These are phyloP conservation scores for Macrophya alboannulata DNA, from an alignment of 2,888 invertebrate genomes.

Conservation along the genomic window DNA sequence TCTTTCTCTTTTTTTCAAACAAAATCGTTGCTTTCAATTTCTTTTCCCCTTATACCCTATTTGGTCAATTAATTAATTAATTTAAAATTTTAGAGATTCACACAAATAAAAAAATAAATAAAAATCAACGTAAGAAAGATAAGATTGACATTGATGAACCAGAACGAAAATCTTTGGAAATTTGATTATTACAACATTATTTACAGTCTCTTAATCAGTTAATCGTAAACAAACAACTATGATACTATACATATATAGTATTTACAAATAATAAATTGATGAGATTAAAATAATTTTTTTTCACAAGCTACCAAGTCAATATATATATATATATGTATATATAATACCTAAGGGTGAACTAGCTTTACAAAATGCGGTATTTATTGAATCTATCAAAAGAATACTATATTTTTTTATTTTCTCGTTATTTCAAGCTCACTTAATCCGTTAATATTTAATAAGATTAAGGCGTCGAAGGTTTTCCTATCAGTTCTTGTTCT, in stretches of 20 bases:
- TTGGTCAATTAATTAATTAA: background rate
- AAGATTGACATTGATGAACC: background rate
- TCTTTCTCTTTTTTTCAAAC: background rate
- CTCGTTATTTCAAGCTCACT: background rate
- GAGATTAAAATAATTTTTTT: background rate
- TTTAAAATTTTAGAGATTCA: background rate
- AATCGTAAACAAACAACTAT: background rate
- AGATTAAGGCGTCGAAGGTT: conserved; percentile 65
- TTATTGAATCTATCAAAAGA: background rate
- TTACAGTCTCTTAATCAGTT: background rate
- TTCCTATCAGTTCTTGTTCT: conserved; percentile 76
- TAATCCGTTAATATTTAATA: conserved; percentile 16
- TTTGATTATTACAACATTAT: background rate
- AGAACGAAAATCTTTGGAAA: background rate
- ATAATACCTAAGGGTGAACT: background rate
- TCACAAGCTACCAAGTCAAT: background rate
- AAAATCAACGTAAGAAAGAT: no score
- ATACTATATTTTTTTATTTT: background rate
- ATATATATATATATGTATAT: no score
- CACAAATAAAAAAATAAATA: background rate
- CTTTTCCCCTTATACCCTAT: background rate
- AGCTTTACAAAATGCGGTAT: background rate
- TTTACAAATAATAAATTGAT: no score
- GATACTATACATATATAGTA: no score
- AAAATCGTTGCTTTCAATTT: background rate